Conservation (phyloP, 2,888 invertebrate genomes). For the Ephialtes manifestator region DNA sequence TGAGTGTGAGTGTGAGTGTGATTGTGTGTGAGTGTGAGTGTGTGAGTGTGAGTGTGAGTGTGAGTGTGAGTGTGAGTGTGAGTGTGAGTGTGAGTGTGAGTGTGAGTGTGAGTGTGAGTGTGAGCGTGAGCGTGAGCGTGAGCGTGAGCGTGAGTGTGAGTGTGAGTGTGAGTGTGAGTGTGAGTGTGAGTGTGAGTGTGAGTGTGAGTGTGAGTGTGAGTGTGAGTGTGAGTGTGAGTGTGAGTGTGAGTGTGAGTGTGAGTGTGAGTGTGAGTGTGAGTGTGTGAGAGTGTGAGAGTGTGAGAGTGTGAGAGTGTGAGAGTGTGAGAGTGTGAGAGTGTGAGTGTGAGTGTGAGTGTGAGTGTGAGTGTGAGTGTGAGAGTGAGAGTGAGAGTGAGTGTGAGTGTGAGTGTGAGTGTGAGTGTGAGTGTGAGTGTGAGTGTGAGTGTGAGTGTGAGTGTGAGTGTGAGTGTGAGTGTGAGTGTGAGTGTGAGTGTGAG, state of each 20-base stretch:
- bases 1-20: not conserved
- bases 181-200: slow-evolving; percentile 11
- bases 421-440: too few species aligned
- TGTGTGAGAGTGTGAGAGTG: not conserved
- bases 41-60: not conserved
- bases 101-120: not conserved
- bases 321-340: not conserved
- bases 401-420: too few species aligned
- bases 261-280: not conserved
- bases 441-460: too few species aligned
- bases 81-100: slow-evolving; percentile 27
- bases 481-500: too few species aligned
- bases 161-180: slow-evolving; percentile 6
- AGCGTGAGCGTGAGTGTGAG: not conserved
- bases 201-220: not conserved
- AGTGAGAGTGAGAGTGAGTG: too few species aligned
- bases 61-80: not conserved
- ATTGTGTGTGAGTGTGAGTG: slow-evolving; percentile 16
- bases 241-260: slow-evolving; percentile 29
- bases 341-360: too few species aligned
- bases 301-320: slow-evolving; percentile 17
- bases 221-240: not conserved
- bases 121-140: too few species aligned
- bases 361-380: too few species aligned
- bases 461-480: too few species aligned